Conservation (phyloP, 2,797 vertebrate genomes). For the Chloroceryle amazona region DNA sequence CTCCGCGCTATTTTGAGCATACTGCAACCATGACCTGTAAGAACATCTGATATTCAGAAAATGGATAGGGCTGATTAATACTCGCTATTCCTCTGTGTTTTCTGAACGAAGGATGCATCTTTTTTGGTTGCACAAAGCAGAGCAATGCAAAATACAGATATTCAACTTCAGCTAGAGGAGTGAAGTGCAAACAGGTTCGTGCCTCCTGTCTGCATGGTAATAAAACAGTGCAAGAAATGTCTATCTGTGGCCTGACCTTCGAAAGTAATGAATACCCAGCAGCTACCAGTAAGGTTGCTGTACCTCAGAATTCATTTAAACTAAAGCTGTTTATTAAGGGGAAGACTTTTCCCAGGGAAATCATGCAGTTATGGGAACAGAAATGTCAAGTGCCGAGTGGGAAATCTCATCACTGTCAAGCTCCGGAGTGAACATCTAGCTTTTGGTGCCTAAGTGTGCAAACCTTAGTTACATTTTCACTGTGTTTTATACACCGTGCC, state of each 20-base stretch:
- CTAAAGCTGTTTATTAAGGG: background rate
- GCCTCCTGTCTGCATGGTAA: background rate
- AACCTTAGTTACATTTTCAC: background rate
- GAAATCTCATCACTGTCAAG: background rate
- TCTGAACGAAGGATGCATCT: background rate
- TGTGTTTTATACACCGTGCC: background rate
- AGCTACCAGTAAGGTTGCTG: background rate
- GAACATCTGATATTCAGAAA: background rate
- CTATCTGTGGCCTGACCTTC: conserved; percentile 22
- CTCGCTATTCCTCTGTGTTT: background rate
- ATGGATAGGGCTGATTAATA: background rate
- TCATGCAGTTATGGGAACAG: background rate
- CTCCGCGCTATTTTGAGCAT: background rate
- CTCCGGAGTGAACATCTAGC: background rate
- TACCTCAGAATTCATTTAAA: conserved; percentile 21
- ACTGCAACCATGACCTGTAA: background rate
- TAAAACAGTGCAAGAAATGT: conserved; percentile 27
- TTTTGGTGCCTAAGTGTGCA: background rate
- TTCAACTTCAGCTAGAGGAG: background rate
- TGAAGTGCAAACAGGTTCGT: background rate
- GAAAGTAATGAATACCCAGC: conserved; percentile 1
- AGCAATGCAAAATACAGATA: background rate
- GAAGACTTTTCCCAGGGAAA: conserved; percentile 26
- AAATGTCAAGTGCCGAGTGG: background rate
- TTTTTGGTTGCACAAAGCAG: background rate